Base-by-base conservation (phyloP, 2,888 invertebrate genomes). In the Smittia aterrima region DNA sequence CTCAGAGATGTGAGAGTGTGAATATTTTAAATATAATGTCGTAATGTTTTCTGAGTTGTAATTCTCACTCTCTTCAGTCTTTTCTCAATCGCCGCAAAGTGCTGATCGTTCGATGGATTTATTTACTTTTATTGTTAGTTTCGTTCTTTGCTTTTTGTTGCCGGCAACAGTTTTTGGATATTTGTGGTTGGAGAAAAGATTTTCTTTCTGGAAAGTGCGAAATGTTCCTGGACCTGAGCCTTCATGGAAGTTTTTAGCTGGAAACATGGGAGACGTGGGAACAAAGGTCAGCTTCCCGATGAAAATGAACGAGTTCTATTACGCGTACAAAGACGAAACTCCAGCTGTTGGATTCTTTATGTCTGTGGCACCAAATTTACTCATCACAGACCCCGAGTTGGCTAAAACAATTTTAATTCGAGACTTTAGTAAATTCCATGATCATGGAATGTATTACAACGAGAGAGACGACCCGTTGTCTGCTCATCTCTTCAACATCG, bases 391-490 rank as follows among this genome's bases (percentile, higher is more conserved):
- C 66, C 71, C 76, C 18, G 76, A 76, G 20, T 74, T 77, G n/a
- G 74, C 75, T 0, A 76, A 77, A 66, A 75, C 66, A 18, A 67
- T 77, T 27, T 66, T 76, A 2, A 70, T 75, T 9, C 73, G 75
- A 20, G 77, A 77, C 62, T 77, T 76, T 47, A 47, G 62, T 62
- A 41, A 25, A 6, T 77, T 77, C 67, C 54, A 66, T 2, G 76
- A 77, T 76, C 77, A 77, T 22, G 77, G 77, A 3, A 24, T 76
- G 1, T 77, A 76, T 68, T 76, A 68, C 7, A 76, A 77, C 74
- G 72, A 66, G 66, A 74, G 76, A 72, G 27, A 74, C 47, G 76
- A 77, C 58, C 77, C 77, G 13, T 47, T 77, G 18, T 75, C 76
- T 13, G 74, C 74, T 16, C 76, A 77, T 73, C 25, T 77, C n/a